Base-by-base conservation (phyloP, 1,140 invertebrate species). In the Eubasilissa regina region DNA sequence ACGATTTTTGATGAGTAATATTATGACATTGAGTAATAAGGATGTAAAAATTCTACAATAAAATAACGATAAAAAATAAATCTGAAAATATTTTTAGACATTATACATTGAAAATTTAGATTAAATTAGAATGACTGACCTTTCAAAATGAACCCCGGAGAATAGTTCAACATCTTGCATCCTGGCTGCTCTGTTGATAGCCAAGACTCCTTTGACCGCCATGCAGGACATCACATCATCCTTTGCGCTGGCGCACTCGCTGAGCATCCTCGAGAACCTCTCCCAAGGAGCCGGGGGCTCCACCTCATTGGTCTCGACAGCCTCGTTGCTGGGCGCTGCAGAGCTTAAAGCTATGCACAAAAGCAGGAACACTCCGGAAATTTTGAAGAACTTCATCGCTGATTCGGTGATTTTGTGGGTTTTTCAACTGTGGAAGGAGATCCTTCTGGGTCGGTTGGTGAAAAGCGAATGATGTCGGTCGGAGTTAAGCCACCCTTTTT, bases 111-210 rank as follows among this genome's bases (percentile, higher is more conserved):
- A 6, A 35, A 35, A 51, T 51, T 3, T 51, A 1, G 48, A 13
- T 51, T 58, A 15, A 12, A 15, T 0, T 0, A 9, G 6, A 60
- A 11, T 17, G 60, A 58, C 73, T 79, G 87, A 90, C 86, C 90
- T 89, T 62, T 91, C 86, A 78, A 94, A 91, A 44, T 87, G 89
- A 11, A 94, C 84, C 25, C 93, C 92, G 55, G 90, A 88, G 77
- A 91, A 51, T 17, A 93, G 80, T 35, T 91, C 85, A 70, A 94
- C 87, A 80, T 92, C 89, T 75, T 86, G 85, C 75, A 90, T 90
- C 78, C 90, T 89, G 17, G 91, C 87, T 0, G 92, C 92, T 62
- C 90, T 89, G 55, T 91, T 87, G 13, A 94, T 75, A 9, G 88
- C 87, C 15, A 87, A 88, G 70, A 90, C 87, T 10, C 90, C 88